Evolutionary conservation across 2,113 vertebrate species (phyloP), one percentile per base, ranked within the genome.

Genomic region (Argyrosomus japonicus): DNA sequence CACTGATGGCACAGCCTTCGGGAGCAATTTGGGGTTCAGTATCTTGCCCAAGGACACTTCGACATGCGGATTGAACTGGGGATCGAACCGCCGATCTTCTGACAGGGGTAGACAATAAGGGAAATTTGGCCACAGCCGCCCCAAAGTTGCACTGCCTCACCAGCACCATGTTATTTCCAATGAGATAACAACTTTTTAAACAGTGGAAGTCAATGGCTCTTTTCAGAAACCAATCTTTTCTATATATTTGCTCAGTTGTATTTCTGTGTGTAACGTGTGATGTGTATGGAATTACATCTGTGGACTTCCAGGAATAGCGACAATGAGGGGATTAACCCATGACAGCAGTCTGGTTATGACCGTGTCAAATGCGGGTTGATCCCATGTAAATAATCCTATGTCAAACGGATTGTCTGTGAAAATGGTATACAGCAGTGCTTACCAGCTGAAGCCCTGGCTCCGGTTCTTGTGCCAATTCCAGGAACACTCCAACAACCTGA

Each of bases 321-420:
- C 27, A 47, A 77, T 4, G 15, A 7, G 51, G 63, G 75, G 75
- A 84, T 89, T 89, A 88, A 78, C 45, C 65, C 36, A n/a, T 74
- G 71, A 81, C 63, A 51, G 27, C 50, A 51, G 56, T 76, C 29
- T 69, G 65, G 32, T 74, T 77, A 65, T 61, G 63, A 74, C 23
- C 69, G 68, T 74, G 82, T 81, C 58, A 81, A 67, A 67, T 3
- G 27, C 14, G 5, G n/a, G 32, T 62, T 87, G 50, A 83, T 75
- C 27, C 51, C 69, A 3, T 61, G 53, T 18, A 51, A 62, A 19
- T 84, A 80, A 82, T 87, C 83, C 45, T 17, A 15, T 53, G 67
- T 54, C 36, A 12, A 73, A 62, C 3, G 40, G 71, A 56, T 65
- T 65, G 32, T 21, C 62, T 77, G 69, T 76, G 63, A 78, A 68